Evolutionary conservation across 2,797 vertebrate species (phyloP).

Genomic region (Schizopygopsis pylzovi): DNA sequence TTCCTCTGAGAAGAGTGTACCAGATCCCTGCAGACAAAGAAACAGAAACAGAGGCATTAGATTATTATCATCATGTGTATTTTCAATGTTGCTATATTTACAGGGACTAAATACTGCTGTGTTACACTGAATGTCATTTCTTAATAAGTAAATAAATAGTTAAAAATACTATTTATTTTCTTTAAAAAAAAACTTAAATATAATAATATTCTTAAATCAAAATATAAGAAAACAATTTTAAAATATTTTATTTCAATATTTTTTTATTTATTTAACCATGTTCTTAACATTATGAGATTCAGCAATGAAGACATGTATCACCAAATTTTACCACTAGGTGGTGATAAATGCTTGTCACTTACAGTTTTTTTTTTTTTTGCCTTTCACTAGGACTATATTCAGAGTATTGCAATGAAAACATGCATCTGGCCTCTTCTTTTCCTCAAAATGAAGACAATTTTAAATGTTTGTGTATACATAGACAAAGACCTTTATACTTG

Average conservation of each 20-base stretch:
- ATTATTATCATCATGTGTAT: too few relatives aligned
- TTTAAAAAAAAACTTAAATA: neutral
- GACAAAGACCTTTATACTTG: neutral
- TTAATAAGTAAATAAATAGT: neutral
- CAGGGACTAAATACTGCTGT: neutral
- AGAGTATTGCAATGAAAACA: neutral
- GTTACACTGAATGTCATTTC: neutral
- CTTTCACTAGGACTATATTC: neutral
- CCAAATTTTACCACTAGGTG: slow-evolving; percentile 40
- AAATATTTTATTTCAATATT: neutral
- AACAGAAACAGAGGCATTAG: neutral
- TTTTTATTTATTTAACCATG: neutral
- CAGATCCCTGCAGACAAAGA: slow-evolving; percentile 84
- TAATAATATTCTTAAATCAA: neutral
- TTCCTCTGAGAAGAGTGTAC: slow-evolving; percentile 94
- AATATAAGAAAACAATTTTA: neutral
- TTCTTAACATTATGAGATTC: neutral
- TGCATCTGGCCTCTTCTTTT: neutral
- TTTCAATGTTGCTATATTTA: neutral
- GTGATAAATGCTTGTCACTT: neutral
- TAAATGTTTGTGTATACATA: neutral
- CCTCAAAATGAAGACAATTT: neutral
- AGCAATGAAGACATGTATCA: too few relatives aligned
- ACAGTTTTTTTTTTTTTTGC: neutral
- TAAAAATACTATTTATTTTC: neutral